Percentiles rank a stretch among this genome's conserved stretches.
phyloP scores from a whole-genome alignment of 2,888 invertebrate species.

The Trichopoda pennipes region DNA sequence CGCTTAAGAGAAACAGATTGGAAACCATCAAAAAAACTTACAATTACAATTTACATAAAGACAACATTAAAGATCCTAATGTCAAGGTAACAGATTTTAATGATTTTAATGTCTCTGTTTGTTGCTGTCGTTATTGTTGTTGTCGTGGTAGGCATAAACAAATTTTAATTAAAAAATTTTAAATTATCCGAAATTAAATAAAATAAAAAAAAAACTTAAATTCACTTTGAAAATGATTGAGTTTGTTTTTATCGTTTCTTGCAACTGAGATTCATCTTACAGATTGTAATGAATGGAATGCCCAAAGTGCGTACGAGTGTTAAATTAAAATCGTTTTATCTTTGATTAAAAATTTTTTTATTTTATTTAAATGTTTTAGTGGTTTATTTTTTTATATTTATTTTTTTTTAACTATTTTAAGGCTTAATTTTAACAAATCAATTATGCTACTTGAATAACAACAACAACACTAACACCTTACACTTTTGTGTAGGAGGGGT shows the following conservation, averaged over 20 bases:
- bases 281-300: conserved; percentile 22
- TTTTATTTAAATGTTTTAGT: conserved; percentile 3
- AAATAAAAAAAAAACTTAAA: conserved; percentile 6
- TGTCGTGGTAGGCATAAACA: background rate
- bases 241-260: conserved; percentile 12
- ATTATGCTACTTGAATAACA: conserved; percentile 34
- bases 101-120: conserved; percentile 7
- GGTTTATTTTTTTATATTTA: background rate
- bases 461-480: background rate
- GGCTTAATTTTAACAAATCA: conserved; percentile 47
- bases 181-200: too few species aligned
- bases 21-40: conserved; percentile 1
- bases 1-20: background rate
- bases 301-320: conserved; percentile 1
- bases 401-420: conserved; percentile 17
- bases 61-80: conserved; percentile 13
- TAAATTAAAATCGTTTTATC: background rate
- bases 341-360: conserved; percentile 17
- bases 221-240: background rate
- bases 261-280: conserved; percentile 15
- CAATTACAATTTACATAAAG: conserved; percentile 15
- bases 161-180: background rate
- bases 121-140: too few species aligned
- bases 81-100: conserved; percentile 51
- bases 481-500: background rate